These are phyloP conservation scores for Cephalophus harveyi DNA, from an alignment of 2,113 vertebrate species.

Conservation along the genomic window DNA sequence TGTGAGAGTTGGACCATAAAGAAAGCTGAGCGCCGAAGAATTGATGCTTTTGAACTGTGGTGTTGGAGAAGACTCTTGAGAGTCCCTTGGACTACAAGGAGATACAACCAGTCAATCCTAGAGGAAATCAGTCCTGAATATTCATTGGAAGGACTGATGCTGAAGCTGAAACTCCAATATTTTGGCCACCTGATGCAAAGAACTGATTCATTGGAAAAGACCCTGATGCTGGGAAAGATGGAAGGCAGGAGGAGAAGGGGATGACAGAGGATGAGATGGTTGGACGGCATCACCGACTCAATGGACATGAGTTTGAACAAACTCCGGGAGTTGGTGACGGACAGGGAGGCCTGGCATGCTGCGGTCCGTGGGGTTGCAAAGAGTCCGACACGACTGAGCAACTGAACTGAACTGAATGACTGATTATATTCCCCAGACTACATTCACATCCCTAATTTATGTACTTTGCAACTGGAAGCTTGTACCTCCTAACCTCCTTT, in stretches of 20 bases:
- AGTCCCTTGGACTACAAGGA: not conserved
- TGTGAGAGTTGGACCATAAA: not conserved
- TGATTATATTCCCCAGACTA: not conserved
- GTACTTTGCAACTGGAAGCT: not conserved
- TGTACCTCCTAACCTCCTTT: not conserved
- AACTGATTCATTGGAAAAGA: not conserved
- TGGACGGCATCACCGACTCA: not conserved
- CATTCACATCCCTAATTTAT: not conserved
- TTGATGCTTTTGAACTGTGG: not conserved
- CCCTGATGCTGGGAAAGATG: not conserved
- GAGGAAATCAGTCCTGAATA: not conserved
- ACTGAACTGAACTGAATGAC: not conserved
- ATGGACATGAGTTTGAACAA: not conserved
- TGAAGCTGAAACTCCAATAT: not conserved
- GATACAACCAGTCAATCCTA: not conserved
- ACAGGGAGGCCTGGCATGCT: not conserved
- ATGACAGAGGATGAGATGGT: not conserved
- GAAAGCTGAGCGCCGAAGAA: not conserved
- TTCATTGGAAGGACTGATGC: not conserved
- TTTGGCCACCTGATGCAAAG: not conserved
- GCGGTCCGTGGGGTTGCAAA: rapidly evolving
- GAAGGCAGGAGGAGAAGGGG: not conserved
- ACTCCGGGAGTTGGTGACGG: not conserved
- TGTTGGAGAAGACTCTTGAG: not conserved
- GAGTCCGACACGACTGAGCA: rapidly evolving